Percentiles rank a stretch among this genome's conserved stretches.
Evolutionary conservation across 2,113 vertebrate genomes (phyloP).

Genomic region (Hippocampus zosterae): DNA sequence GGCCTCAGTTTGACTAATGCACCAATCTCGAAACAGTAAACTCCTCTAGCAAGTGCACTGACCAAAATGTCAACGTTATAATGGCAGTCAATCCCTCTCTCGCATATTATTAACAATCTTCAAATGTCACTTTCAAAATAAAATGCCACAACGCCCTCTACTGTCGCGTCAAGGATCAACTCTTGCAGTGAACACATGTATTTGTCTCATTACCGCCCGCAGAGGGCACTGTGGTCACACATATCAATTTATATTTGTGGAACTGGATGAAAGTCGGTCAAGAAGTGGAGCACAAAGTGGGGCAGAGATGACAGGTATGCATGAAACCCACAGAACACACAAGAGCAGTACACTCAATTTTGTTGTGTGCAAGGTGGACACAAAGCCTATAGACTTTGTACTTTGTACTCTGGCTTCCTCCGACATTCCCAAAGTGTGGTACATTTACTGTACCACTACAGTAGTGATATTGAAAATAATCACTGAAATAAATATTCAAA

Average conservation of each 20-base stretch:
- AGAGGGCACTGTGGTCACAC: conserved; percentile 50
- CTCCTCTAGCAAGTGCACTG: neutral
- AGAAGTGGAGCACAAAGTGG: neutral
- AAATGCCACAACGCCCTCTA: conserved; percentile 49
- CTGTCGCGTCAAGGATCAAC: conserved; percentile 32
- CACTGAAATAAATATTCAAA: no score
- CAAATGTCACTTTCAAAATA: neutral
- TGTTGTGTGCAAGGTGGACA: neutral
- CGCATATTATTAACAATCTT: no score
- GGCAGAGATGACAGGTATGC: neutral
- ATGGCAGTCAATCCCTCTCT: neutral
- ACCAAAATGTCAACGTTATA: neutral
- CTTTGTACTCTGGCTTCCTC: no score
- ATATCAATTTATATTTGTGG: neutral
- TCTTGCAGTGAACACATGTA: neutral
- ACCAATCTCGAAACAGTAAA: neutral
- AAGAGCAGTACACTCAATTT: neutral
- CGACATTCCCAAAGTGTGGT: no score
- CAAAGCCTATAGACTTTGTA: neutral
- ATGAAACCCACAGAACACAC: neutral
- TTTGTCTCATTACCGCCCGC: conserved; percentile 4
- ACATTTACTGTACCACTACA: no score
- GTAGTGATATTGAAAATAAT: no score
- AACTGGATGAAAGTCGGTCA: neutral
- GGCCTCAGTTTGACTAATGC: neutral